Conservation (phyloP, 2,797 vertebrate species). For the Etheostoma nigrum region DNA sequence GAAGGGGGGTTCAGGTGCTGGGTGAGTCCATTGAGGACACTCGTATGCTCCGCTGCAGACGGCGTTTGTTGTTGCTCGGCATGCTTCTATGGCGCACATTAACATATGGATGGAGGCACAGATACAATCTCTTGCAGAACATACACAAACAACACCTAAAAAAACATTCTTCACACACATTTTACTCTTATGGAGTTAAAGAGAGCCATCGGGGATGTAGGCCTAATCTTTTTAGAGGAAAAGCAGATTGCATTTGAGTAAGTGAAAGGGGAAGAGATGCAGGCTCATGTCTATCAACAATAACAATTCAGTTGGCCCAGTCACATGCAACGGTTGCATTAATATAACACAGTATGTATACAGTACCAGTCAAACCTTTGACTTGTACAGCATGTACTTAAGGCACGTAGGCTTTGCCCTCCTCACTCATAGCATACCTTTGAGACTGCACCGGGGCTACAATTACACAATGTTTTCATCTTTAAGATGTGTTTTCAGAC, state of each 20-base stretch:
- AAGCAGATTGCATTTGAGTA: conserved; percentile 47
- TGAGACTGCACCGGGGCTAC: neutral
- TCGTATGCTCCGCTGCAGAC: conserved; percentile 67
- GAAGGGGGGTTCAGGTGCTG: conserved; percentile 81
- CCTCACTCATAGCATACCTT: neutral
- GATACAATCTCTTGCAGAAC: conserved; percentile 10
- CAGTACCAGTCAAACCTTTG: no score
- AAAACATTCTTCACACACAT: conserved; percentile 58
- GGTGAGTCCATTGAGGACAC: conserved; percentile 62
- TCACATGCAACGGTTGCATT: neutral
- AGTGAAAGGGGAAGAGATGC: conserved; percentile 41
- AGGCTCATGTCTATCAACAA: conserved; percentile 45
- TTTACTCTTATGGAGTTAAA: conserved; percentile 43
- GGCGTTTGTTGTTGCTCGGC: conserved; percentile 75
- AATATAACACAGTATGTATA: neutral
- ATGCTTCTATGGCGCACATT: conserved; percentile 59
- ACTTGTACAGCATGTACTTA: neutral
- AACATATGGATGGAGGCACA: conserved; percentile 41
- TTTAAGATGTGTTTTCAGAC: no score
- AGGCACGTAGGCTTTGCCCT: neutral
- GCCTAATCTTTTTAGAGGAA: conserved; percentile 60
- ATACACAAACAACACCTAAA: conserved; percentile 53
- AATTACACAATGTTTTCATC: no score
- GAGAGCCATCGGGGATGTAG: conserved; percentile 54
- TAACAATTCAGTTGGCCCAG: conserved; percentile 25